Base-by-base conservation (phyloP, 2,113 vertebrate species). In the Cavia porcellus region DNA sequence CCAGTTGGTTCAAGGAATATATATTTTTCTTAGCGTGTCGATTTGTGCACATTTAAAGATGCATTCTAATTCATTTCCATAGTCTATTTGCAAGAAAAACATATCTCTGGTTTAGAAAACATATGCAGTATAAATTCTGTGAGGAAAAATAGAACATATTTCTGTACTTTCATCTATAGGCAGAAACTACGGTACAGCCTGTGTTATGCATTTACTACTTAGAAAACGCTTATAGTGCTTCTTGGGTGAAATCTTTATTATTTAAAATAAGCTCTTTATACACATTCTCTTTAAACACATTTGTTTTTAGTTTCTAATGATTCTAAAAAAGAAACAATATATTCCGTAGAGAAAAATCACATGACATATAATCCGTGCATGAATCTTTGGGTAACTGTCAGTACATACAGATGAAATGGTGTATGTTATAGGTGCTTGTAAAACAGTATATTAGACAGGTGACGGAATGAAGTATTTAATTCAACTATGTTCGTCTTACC, bases 21-120 rank as follows among this genome's bases (percentile, higher is more conserved):
- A 80, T 45, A 92, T 47, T 72, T 96, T 95, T 42, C 17, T 83
- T 95, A 86, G 11, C n/a, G 57, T 93, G 17, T 68, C 30, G 74
- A 90, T 83, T 86, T 87, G 12, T 59, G 81, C 77, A 64, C 9
- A 89, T 72, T 82, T 93, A 90, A 70, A 70, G n/a, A 66, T 92
- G 52, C 89, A 86, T 77, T 87, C 52, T 77, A 94, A 86, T 80
- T 93, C 7, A 89, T 42, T 91, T 79, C 85, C 32, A 82, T 2
- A 55, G 28, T 92, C 70, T 68, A 38, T 47, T 15, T 90, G 57
- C n/a, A 86, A 83, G 32, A 92, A 59, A 92, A 88, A 88, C 13
- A 70, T 85, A 85, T n/a, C 30, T 83, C 79, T 93, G 77, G 50
- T 14, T 95, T 96, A 94, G 77, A 52, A 82, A 91, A 85, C 87